Base-by-base conservation (phyloP, 2,797 vertebrate species). In the Mus spretus region DNA sequence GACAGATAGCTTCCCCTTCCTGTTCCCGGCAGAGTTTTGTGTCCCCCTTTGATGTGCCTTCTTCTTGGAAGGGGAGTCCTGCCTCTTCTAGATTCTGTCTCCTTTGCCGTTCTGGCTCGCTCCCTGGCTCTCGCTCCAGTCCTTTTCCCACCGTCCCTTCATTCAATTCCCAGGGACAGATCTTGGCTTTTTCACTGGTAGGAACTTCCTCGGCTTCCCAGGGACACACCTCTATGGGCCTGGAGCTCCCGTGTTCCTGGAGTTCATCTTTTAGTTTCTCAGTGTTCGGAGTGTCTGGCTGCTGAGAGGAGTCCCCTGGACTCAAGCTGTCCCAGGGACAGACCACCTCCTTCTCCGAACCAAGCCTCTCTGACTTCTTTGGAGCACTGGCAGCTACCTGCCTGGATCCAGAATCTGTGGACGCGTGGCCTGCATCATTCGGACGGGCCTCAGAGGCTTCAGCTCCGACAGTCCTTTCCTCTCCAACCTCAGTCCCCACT, bases 91-190 rank as follows among this genome's bases (percentile, higher is more conserved):
- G 72, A 26, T 15, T 63, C 86, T 88, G 84, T 15, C 37, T 79
- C 65, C 4, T 87, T 37, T 59, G 50, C 20, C 17, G 77, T n/a
- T n/a, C 81, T 6, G 93, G 83, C 13, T 57, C 40, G 34, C 2
- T 47, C 55, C 40, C 61, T 1, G 0, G 6, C 8, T 93, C 67
- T 37, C 82, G 55, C 61, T 87, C 91, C 1, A 59, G 1, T 50
- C 37, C 82, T n/a, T 82, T 72, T 20, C 72, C 67, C 20, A n/a
- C 1, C 10, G 74, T 31, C 8, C 81, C 75, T 75, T 98, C 94
- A 5, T 50, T 94, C 11, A 89, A 74, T 72, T 98, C 98, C 98
- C 98, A 98, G 34, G 98, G 98, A 88, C 98, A 99, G 89, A 99
- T 89, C 34, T 98, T 95, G 90, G 94, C 97, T 96, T 98, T 98